Base-by-base conservation (phyloP, 2,113 vertebrate genomes). In the Dermatemys mawii region DNA sequence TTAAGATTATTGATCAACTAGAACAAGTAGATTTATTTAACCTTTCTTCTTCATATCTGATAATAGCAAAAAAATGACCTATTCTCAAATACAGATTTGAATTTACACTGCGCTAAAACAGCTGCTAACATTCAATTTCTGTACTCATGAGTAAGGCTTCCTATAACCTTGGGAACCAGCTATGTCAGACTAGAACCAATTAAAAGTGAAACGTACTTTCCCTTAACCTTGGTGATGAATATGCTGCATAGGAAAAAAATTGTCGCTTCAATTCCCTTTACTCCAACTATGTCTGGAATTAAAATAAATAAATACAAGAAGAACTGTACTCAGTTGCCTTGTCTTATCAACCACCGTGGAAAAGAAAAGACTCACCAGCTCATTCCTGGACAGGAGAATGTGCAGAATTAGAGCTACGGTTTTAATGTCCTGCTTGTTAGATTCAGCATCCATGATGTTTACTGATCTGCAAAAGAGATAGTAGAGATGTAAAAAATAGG, bases 161-260 rank as follows among this genome's bases (percentile, higher is more conserved):
- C 83, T 93, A 96, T 60, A 95, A 90, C 90, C 93, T 95, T 96
- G 92, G 96, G 78, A 90, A 90, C 81, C 93, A 95, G 82, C 41
- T 94, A 87, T 86, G 75, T 13, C 81, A 86, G 49, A 90, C 76
- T 88, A 83, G 87, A 96, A 88, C 79, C 54, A 97, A 97, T 94
- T 75, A 90, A 88, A 94, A 95, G 85, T 93, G 93, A 97, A 95
- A 80, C 35, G 84, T 87, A 90, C 38, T 91, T 95, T 96, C 63
- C 84, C 91, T 94, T 96, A 96, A 96, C 85, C 86, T 83, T 93
- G 73, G 76, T 93, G 94, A 81, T 96, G 88, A 94, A 73, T 94
- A 63, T 95, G 86, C 53, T 82, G 79, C 53, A 93, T 63, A 91
- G 89, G 94, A 96, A 92, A 46, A 50, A 87, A 44, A 24, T 49